Conservation (phyloP, 2,888 invertebrate genomes). For the Myathropa florea region DNA sequence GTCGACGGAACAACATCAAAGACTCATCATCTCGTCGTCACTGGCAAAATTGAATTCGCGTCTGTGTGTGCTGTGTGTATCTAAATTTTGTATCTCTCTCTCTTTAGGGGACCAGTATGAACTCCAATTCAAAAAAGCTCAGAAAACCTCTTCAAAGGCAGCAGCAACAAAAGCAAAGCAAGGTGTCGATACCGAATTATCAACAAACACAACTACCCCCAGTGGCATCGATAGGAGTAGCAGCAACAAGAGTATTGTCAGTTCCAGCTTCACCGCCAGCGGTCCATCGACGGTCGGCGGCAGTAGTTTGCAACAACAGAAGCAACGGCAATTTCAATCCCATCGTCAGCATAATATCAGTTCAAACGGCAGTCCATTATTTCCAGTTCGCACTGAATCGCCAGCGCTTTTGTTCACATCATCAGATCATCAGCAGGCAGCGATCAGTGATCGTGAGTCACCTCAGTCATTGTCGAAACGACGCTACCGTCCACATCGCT, state of each 20-base stretch:
- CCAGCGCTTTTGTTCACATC: neutral
- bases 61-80: neutral
- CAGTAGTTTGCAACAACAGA: slow-evolving; percentile 34
- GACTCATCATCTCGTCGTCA: neutral
- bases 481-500: slow-evolving; percentile 8
- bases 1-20: neutral
- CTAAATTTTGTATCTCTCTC: neutral
- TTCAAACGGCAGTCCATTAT: slow-evolving; percentile 27
- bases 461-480: slow-evolving; percentile 4
- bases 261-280: slow-evolving; percentile 30
- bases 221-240: slow-evolving; percentile 35
- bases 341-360: slow-evolving; percentile 50
- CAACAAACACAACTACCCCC: neutral
- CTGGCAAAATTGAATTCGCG: neutral
- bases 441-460: slow-evolving; percentile 5
- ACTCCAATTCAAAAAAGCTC: slow-evolving; percentile 69
- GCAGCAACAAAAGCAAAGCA: slow-evolving; percentile 11
- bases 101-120: slow-evolving; percentile 74
- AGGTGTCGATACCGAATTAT: neutral
- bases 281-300: neutral
- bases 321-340: slow-evolving; percentile 52
- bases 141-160: slow-evolving; percentile 36
- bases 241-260: slow-evolving; percentile 32
- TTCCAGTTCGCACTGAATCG: neutral
- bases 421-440: neutral